Evolutionary conservation across 2,113 vertebrate genomes (phyloP), one percentile per base, ranked within the genome.

Genomic region (Terrapene triunguis): DNA sequence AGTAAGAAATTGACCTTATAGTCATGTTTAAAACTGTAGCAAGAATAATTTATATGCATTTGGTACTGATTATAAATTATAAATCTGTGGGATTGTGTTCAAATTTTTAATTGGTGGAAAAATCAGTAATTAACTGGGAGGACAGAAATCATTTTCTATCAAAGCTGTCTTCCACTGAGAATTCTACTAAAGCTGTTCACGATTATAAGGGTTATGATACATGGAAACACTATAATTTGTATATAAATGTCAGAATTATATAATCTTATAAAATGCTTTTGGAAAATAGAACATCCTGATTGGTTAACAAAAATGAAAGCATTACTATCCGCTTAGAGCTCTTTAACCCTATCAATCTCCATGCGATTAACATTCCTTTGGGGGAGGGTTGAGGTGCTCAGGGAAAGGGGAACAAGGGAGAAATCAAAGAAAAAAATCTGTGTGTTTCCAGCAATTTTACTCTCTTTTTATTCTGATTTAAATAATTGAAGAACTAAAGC

Each of bases 61-160:
- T 94, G 95, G 92, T 97, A 96, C 96, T 95, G 94, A 97, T 97
- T 95, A 91, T 96, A 97, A 98, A 97, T 96, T 97, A 97, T 97
- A 98, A 97, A 97, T 97, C 94, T 97, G 89, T 97, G 97, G 97
- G 95, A 97, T 96, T 97, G 96, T 97, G 96, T 97, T 97, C 97
- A 97, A 97, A 96, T 98, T 97, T 97, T 94, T 98, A 97, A 98
- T 97, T 97, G 97, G 96, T 97, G 44, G 92, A 96, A 97, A 97
- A 96, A 93, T 96, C 96, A 94, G 96, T 96, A 98, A 97, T 98
- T 97, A 97, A 97, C 94, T 97, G 96, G 94, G 97, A 96, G 96
- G 95, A 95, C 96, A 97, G 91, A 97, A 97, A 95, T 2, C 47
- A 96, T 98, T 97, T 97, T 96, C 95, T 97, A 92, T 97, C 97